Percentiles rank a stretch among this genome's conserved stretches.
Evolutionary conservation across 2,888 invertebrate genomes (phyloP).

Genomic region (Lasioglossum lativentre): DNA sequence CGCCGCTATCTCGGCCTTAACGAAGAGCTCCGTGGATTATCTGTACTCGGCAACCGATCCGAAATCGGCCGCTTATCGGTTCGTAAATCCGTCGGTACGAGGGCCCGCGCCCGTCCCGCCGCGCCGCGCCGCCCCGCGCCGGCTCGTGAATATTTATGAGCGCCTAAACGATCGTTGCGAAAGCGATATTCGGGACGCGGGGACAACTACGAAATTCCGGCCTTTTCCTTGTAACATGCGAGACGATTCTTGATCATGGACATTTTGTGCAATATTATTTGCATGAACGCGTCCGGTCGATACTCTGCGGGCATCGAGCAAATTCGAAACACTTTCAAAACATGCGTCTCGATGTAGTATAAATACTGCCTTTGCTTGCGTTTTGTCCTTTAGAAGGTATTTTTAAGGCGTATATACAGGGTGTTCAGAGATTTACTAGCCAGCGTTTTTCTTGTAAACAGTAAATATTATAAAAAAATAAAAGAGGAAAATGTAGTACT

Average conservation of each 20-base stretch:
- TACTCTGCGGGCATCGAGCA: background rate
- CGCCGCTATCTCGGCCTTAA: conserved; percentile 43
- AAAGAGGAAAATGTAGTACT: too few relatives aligned
- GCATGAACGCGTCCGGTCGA: background rate
- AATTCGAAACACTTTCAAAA: background rate
- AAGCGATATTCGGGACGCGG: background rate
- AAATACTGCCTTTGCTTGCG: background rate
- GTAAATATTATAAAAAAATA: too few relatives aligned
- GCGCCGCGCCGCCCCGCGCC: background rate
- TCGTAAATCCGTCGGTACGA: background rate
- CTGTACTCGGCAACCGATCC: background rate
- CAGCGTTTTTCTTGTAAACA: too few relatives aligned
- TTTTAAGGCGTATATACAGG: too few relatives aligned
- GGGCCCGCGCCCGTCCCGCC: background rate
- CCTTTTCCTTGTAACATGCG: background rate
- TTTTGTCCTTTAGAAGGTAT: background rate
- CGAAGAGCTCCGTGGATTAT: conserved; percentile 18
- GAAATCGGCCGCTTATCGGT: background rate
- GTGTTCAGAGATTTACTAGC: too few relatives aligned
- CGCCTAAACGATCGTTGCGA: conserved; percentile 18
- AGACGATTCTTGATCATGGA: background rate
- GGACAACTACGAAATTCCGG: background rate
- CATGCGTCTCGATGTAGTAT: background rate
- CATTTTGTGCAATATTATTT: conserved; percentile 18
- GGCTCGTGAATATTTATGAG: conserved; percentile 20